phyloP scores from a whole-genome alignment of 2,797 vertebrate genomes.

The Kryptopterus vitreolus region DNA sequence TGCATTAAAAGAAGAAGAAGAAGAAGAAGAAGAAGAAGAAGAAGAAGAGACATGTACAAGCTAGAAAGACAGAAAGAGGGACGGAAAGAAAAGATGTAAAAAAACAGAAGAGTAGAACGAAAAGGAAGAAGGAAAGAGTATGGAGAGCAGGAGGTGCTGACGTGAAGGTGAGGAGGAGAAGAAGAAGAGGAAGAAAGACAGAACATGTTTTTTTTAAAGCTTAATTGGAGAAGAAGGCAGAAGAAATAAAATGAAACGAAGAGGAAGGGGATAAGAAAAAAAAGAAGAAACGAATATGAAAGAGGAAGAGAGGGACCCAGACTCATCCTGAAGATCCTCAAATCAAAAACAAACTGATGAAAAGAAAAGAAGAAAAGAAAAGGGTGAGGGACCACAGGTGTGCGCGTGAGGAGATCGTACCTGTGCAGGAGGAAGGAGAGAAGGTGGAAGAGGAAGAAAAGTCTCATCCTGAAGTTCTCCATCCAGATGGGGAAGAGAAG shows the following conservation, averaged over 20 bases:
- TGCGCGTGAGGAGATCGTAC: conserved; percentile 16
- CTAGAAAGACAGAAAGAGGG: neutral
- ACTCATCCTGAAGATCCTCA: too few species aligned
- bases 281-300: too few species aligned
- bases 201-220: too few species aligned
- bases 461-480: conserved; percentile 24
- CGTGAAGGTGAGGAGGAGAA: neutral
- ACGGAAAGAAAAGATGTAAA: neutral
- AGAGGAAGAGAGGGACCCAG: too few species aligned
- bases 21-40: neutral
- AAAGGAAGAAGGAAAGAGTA: too few species aligned
- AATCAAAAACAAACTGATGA: neutral
- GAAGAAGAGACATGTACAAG: neutral
- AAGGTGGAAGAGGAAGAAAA: conserved; percentile 13
- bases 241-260: neutral
- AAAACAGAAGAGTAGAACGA: neutral
- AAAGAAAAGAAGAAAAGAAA: neutral
- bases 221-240: too few species aligned
- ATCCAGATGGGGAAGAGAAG: neutral
- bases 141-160: neutral
- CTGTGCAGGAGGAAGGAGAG: conserved; percentile 10
- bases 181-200: neutral
- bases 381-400: too few species aligned
- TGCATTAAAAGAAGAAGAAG: neutral
- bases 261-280: neutral